These are phyloP conservation scores for Palythoa grandiflora DNA, from an alignment of 92 coral and sea anemone species.

Conservation along the genomic window DNA sequence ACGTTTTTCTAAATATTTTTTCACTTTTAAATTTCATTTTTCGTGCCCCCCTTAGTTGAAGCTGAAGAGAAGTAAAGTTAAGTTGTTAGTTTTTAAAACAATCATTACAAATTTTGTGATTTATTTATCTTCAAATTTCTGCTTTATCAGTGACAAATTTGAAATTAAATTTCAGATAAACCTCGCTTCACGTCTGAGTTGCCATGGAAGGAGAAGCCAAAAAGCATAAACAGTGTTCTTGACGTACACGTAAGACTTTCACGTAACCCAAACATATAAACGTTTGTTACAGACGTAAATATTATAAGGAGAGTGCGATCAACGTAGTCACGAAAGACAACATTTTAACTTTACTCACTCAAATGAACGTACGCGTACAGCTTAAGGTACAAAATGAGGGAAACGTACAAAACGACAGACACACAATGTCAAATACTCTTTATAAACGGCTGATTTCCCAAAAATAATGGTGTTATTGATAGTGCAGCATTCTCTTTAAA, in stretches of 20 bases:
- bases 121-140: background rate
- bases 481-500: too few relatives aligned
- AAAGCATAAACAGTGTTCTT: constrained; percentile 95
- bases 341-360: too few relatives aligned
- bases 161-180: constrained; percentile 58
- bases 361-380: too few relatives aligned
- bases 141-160: background rate
- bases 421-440: too few relatives aligned
- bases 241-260: constrained; percentile 89
- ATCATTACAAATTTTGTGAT: background rate
- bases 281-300: background rate
- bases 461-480: too few relatives aligned
- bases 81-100: background rate
- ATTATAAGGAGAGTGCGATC: too few relatives aligned
- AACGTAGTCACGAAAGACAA: too few relatives aligned
- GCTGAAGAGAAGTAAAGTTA: too few relatives aligned
- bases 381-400: too few relatives aligned
- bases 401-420: too few relatives aligned
- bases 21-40: background rate
- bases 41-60: background rate
- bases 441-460: too few relatives aligned
- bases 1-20: too few relatives aligned
- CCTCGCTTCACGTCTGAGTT: constrained; percentile 80
- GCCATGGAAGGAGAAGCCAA: constrained; percentile 97
- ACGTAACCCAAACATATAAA: background rate